Percentiles rank a stretch among this genome's conserved stretches.
phyloP scores from a whole-genome alignment of 1,140 invertebrate species.

The Helicoverpa armigera region DNA sequence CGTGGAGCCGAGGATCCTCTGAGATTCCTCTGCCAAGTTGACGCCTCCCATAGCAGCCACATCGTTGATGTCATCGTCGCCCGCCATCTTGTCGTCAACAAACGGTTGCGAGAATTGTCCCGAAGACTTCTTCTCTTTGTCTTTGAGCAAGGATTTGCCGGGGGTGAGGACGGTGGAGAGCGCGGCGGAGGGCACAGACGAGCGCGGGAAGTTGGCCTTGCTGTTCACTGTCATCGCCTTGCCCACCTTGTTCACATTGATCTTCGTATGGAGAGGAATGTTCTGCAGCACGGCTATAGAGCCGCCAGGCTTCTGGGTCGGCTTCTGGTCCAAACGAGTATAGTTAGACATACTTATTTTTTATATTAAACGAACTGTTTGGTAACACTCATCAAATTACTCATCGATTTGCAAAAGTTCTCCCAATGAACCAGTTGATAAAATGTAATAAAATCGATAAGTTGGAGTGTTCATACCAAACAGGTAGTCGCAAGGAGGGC shows the following conservation, averaged over 20 bases:
- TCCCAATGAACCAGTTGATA: neutral
- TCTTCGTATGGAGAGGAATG: constrained; percentile 76
- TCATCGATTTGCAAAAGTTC: neutral
- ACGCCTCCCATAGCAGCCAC: constrained; percentile 99
- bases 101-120: constrained; percentile 70
- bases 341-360: neutral
- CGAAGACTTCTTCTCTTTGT: constrained; percentile 76
- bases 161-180: constrained; percentile 73
- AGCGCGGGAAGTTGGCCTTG: constrained; percentile 67
- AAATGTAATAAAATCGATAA: neutral
- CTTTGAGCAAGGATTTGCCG: constrained; percentile 75
- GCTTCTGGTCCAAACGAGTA: constrained; percentile 58
- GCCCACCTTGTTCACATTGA: constrained; percentile 72
- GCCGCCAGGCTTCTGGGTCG: constrained; percentile 62
- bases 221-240: constrained; percentile 71
- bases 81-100: constrained; percentile 81
- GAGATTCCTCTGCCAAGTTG: constrained; percentile 98
- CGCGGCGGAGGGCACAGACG: constrained; percentile 56
- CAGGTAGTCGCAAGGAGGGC: neutral
- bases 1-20: constrained; percentile 97
- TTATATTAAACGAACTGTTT: neutral
- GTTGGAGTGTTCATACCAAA: constrained; percentile 13
- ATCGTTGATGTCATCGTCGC: constrained; percentile 94
- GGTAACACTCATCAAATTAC: neutral
- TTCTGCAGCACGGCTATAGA: constrained; percentile 79